Evolutionary conservation across 2,888 invertebrate genomes (phyloP), one percentile per base, ranked within the genome.

Genomic region (Lasius fuliginosus): DNA sequence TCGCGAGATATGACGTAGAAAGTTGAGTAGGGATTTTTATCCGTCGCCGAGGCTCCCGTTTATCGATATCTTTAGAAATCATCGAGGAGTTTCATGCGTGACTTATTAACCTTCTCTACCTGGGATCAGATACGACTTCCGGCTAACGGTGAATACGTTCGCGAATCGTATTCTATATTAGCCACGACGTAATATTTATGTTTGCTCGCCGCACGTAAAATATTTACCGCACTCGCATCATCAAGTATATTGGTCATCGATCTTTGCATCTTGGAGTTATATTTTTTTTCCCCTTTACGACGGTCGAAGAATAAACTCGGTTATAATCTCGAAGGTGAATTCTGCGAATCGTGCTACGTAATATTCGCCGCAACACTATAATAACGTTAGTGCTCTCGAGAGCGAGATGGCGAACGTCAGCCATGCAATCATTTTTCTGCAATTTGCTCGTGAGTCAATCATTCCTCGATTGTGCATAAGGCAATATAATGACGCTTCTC

Each of bases 361-460:
- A 68, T 46, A 65, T 23, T 42, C 15, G 15, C 33, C 30, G 15
- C 75, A 75, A 60, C n/a, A n/a, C 42, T 40, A 11, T 30, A 30
- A 46, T n/a, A 76, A 56, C 11, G 6, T 46, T 30, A 11, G 36
- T 0, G 49, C 36, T 56, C 23, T 46, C 30, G 36, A 18, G 27
- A 36, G 12, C 65, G 42, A 65, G 53, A 62, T 62, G 71, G 67
- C 73, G 73, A 82, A 27, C 30, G 46, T 62, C 65, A 62, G 27
- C 71, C 76, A 81, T 83, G 84, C 75, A 67, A 74, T 75, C 75
- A 68, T 65, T 67, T 53, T 74, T 62, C 75, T 65, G 75, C 60
- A 82, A 84, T 82, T 84, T 81, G 68, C 75, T 73, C 82, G 84
- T 64, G 81, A 85, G 74, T 77, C 68, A 53, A 83, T 79, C 74